Evolutionary conservation across 1,140 invertebrate species (phyloP), one percentile per base, ranked within the genome.

Genomic region (Eumeta japonica): DNA sequence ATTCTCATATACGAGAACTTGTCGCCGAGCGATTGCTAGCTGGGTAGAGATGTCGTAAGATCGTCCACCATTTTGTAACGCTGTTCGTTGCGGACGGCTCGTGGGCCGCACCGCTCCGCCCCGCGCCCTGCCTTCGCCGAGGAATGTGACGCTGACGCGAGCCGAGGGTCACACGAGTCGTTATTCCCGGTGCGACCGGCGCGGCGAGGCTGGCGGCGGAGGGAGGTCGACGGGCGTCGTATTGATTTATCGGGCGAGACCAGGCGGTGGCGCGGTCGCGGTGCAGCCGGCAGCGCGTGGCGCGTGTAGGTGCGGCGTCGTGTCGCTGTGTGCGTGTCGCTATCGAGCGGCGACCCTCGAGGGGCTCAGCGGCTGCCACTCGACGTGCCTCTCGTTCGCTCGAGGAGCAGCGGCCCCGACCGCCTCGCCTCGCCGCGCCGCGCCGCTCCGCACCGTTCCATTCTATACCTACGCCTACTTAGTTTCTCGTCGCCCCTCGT

Each of bases 51-150:
- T 76, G 70, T 75, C 71, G 73, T 73, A 76, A 76, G 73, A 73
- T 72, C 63, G 73, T 74, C 73, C 73, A 76, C 73, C 73, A 76
- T 76, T 76, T 76, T 75, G 73, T 68, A 75, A 73, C 60, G 66
- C 55, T 65, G 64, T 59, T 58, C 60, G 54, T 74, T 68, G 70
- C 70, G 68, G 52, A 66, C 60, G 65, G 55, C 42, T 67, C 64
- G 32, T 62, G 67, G 59, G 58, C 58, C 57, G 64, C 60, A 62
- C 57, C 58, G 66, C 64, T 61, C 60, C 62, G 55, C 64, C 59
- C 64, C 64, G 55, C 62, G 53, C 62, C 53, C 56, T 62, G 66
- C 66, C 63, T 62, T 58, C 51, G 42, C 57, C 60, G 62, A 55
- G 56, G 58, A 55, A 49, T 51, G 46, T 51, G 58, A 62, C 57